Evolutionary conservation across 2,113 vertebrate genomes (phyloP).

Genomic region (Hyla sarda): DNA sequence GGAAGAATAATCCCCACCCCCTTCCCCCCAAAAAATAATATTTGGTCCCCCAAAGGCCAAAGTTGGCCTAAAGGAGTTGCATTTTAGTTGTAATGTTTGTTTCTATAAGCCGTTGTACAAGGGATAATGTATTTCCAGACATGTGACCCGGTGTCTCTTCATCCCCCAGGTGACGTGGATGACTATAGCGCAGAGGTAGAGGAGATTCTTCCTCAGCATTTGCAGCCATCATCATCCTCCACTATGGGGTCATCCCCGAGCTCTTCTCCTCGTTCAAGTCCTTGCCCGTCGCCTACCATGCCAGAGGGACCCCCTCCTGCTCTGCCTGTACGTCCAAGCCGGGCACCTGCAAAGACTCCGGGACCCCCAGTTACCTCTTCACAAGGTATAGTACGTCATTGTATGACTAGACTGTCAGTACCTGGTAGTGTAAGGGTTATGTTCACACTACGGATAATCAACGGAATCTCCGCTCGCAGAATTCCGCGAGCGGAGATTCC

Average conservation of each 20-base stretch:
- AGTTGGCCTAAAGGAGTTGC: too few relatives aligned
- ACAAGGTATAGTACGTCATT: constrained; percentile 67
- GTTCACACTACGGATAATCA: too few relatives aligned
- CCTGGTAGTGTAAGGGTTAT: background rate
- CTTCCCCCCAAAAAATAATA: too few relatives aligned
- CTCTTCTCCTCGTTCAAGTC: constrained; percentile 88
- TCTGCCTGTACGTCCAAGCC: constrained; percentile 78
- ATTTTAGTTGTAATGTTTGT: too few relatives aligned
- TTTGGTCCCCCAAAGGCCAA: too few relatives aligned
- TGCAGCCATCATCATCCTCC: constrained; percentile 81
- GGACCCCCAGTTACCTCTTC: constrained; percentile 70
- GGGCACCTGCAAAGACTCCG: constrained; percentile 73
- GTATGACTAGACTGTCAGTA: background rate
- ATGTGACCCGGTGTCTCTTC: background rate
- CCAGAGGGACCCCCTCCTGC: constrained; percentile 78
- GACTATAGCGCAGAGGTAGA: constrained; percentile 89
- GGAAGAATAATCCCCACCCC: too few relatives aligned
- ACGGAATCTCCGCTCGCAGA: too few relatives aligned
- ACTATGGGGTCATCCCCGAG: constrained; percentile 83
- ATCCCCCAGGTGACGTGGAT: constrained; percentile 86
- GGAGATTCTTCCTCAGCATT: constrained; percentile 92
- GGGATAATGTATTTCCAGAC: background rate
- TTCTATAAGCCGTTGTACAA: background rate
- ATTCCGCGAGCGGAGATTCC: too few relatives aligned
- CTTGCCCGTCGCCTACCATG: constrained; percentile 91